Base-by-base conservation (phyloP, 2,113 vertebrate genomes). In the Callorhinus ursinus region DNA sequence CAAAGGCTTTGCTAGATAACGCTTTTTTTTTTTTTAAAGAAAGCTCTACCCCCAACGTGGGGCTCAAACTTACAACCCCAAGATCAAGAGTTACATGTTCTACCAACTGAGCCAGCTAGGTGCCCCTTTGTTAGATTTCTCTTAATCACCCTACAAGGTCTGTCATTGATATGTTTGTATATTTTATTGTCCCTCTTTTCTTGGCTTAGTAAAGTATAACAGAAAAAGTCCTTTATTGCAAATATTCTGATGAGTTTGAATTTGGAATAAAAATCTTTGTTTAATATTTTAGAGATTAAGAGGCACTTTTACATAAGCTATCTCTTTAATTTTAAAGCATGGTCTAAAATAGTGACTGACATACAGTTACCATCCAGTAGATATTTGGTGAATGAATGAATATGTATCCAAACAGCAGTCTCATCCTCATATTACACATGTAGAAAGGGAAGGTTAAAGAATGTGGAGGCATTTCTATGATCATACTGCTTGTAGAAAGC, bases 221-320 rank as follows among this genome's bases (percentile, higher is more conserved):
- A 42, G 39, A 69, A 83, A 69, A 77, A 72, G 51, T 36, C 26
- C 0, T 88, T 83, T 57, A 90, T 59, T 95, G 26, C 55, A 39
- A 82, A 89, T 83, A 83, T 33, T 11, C 22, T n/a, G 26, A 21
- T 82, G 28, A 95, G 18, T 42, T 65, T 84, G 2, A 74, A 69
- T 61, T 79, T 69, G 16, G 1, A 88, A 93, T 67, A 71, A 93
- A 57, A 90, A 39, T 3, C 11, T 39, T 76, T 31, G n/a, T 61
- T 80, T 71, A 77, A 33, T 82, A 79, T 67, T 96, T 88, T 72
- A 85, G 21, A 93, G 28, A 42, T 42, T 76, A 80, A 96, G 31
- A 96, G 46, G 2, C 55, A 93, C 3, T 89, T 63, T 61, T 19
- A 21, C 39, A 51, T 76, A 65, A 90, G 61, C n/a, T 72, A 7